Conservation (phyloP, 2,888 invertebrate species). For the Chironomus tentans region DNA sequence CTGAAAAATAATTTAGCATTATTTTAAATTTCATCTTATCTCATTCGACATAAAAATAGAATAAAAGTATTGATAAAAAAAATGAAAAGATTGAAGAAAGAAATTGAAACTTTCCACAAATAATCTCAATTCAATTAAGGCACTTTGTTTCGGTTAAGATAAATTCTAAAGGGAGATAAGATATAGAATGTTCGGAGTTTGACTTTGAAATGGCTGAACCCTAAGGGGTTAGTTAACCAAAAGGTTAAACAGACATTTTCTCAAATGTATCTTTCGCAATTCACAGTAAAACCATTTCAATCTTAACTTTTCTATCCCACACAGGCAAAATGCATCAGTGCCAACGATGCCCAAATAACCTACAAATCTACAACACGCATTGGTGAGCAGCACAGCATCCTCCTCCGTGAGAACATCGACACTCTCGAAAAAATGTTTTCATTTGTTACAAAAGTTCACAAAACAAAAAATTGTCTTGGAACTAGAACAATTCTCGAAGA, state of each 20-base stretch:
- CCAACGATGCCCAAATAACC: conserved; percentile 57
- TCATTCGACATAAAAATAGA: neutral
- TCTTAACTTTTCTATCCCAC: conserved; percentile 29
- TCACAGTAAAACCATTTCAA: neutral
- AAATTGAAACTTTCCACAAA: neutral
- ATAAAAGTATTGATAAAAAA: neutral
- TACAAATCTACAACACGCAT: conserved; percentile 64
- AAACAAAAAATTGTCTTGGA: conserved; percentile 70
- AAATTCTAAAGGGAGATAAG: no score
- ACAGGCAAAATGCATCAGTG: conserved; percentile 64
- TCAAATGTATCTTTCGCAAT: no score
- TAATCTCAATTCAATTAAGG: neutral
- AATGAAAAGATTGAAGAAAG: neutral
- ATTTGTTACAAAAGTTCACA: conserved; percentile 65
- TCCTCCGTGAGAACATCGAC: conserved; percentile 66
- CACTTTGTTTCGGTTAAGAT: neutral
- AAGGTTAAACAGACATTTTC: no score
- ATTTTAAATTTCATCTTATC: no score
- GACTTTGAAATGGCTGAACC: no score
- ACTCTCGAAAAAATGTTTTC: conserved; percentile 77
- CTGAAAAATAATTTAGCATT: no score
- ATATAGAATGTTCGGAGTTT: no score
- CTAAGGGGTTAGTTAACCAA: no score
- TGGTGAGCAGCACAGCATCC: conserved; percentile 57
- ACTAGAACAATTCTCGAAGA: conserved; percentile 84